Evolutionary conservation across 2,113 vertebrate species (phyloP).

Genomic region (Mus musculus): DNA sequence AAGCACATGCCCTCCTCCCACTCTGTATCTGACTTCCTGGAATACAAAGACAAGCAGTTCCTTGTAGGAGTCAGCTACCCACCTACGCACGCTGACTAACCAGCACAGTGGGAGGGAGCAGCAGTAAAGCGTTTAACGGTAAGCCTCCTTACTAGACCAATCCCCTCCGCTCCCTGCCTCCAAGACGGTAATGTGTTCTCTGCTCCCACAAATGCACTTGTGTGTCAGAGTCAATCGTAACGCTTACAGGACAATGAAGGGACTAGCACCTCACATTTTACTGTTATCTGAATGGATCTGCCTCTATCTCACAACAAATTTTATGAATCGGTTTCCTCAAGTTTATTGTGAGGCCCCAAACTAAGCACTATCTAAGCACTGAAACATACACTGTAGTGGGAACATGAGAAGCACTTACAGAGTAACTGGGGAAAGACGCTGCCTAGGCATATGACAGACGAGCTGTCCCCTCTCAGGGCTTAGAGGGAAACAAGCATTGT

Average conservation of each 20-base stretch:
- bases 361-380: neutral
- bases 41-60: constrained; percentile 47
- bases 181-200: neutral
- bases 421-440: neutral
- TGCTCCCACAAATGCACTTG: neutral
- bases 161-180: too few species aligned
- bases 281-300: neutral
- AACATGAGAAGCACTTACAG: neutral
- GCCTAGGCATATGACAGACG: neutral
- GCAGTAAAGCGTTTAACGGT: constrained; percentile 74
- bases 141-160: constrained; percentile 68
- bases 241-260: neutral
- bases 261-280: neutral
- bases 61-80: constrained; percentile 44
- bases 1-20: neutral
- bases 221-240: neutral
- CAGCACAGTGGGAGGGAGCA: constrained; percentile 75
- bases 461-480: neutral
- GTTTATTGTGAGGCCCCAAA: neutral
- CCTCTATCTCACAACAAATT: neutral
- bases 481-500: neutral
- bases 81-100: neutral
- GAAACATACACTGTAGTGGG: neutral
- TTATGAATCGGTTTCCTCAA: neutral
- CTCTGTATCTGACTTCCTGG: constrained; percentile 37